Evolutionary conservation across 2,888 invertebrate species (phyloP), one percentile per base, ranked within the genome.

Genomic region (Idaea dimidiata): DNA sequence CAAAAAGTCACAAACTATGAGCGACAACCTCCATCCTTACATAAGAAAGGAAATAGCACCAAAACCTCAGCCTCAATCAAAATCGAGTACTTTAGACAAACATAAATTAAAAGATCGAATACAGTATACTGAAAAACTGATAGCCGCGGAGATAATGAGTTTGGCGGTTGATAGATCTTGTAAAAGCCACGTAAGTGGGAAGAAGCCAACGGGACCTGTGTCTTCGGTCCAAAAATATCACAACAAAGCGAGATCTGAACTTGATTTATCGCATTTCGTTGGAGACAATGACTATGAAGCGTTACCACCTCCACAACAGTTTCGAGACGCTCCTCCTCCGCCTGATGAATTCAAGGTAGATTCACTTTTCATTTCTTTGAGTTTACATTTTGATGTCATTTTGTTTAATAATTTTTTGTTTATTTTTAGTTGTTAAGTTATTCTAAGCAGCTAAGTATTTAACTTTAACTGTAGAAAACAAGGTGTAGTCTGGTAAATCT

Each of bases 301-400:
- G 77, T 93, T 96, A 66, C 97, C 96, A 32, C 97, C 97, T 0
- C 97, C 97, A 1, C 96, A 96, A 78, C 96, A 97, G 86, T 97
- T 97, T 78, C 94, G 96, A 82, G 97, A 97, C 85, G 95, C 95
- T 59, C 95, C 96, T 17, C 95, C 96, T 55, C 96, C 96, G 8
- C 96, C 96, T 0, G 96, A 96, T 72, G 94, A 95, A 74, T 96
- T 96, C 75, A 93, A 88, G 87, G 93, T 91, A 84, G 74, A 55
- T 58, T 8, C 43, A 14, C 0, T 14, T 43, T 43, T 43, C 43
- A 43, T 2, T 43, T 43, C 3, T 3, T 43, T 43, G 3, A 43
- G 3, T 8, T 43, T 8, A 8, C 7, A 14, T 2, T 43, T 14
- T 14, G 14, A 3, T 43, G 14, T 14, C 7, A 43, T 43, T 14